phyloP scores from a whole-genome alignment of 2,797 vertebrate species.

The Sebastes ruberrimus region DNA sequence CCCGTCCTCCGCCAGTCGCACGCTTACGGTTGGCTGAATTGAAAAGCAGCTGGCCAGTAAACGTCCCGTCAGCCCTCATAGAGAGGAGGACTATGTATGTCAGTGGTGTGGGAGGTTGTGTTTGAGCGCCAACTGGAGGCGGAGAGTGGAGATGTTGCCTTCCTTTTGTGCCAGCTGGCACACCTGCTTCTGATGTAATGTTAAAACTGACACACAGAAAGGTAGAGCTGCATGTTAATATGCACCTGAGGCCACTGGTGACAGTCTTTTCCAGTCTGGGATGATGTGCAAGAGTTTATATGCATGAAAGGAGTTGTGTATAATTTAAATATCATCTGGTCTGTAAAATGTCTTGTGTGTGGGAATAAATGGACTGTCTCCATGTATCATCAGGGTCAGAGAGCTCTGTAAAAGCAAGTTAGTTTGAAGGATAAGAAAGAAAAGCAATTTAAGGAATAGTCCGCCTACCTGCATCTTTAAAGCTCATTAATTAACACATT shows the following conservation, averaged over 20 bases:
- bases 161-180: background rate
- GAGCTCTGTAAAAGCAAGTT: background rate
- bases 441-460: background rate
- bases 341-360: background rate
- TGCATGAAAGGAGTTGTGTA: background rate
- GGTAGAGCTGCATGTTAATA: background rate
- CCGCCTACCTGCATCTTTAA: background rate
- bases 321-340: background rate
- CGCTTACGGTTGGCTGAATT: background rate
- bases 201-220: background rate
- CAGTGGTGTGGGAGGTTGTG: slow-evolving; percentile 5
- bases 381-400: background rate
- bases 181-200: background rate
- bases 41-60: background rate
- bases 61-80: background rate
- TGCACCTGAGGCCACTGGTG: background rate
- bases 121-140: background rate
- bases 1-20: background rate
- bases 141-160: slow-evolving; percentile 15
- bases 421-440: background rate
- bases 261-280: background rate
- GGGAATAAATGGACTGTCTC: background rate
- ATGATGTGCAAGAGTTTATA: background rate
- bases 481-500: background rate
- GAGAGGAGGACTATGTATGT: background rate